Evolutionary conservation across 2,888 invertebrate genomes (phyloP).

Genomic region (Eristalinus sepulchralis): DNA sequence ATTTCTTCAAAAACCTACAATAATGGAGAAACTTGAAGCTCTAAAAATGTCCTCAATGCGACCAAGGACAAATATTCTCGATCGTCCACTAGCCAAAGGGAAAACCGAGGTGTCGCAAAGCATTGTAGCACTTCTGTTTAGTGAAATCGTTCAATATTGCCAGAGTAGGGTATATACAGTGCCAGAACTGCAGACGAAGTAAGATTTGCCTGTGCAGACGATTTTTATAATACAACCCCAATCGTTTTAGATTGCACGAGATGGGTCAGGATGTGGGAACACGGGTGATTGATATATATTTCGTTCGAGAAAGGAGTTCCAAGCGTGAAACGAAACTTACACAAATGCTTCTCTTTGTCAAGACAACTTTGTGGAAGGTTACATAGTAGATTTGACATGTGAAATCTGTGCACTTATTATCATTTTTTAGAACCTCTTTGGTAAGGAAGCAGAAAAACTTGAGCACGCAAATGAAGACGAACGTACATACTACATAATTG

Average conservation of each 20-base stretch:
- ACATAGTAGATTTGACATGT: not conserved
- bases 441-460: slow-evolving; percentile 98
- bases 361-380: slow-evolving; percentile 98
- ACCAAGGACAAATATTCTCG: slow-evolving; percentile 85
- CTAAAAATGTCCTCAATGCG: slow-evolving; percentile 79
- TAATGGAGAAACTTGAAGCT: slow-evolving; percentile 79
- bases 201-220: slow-evolving; percentile 75
- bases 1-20: not conserved
- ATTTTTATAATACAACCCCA: not conserved
- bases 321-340: slow-evolving; percentile 97
- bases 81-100: slow-evolving; percentile 95
- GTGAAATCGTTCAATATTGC: slow-evolving; percentile 98
- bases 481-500: slow-evolving; percentile 98
- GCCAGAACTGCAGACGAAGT: slow-evolving; percentile 97
- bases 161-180: slow-evolving; percentile 97
- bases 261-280: slow-evolving; percentile 97
- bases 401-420: not conserved
- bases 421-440: slow-evolving; percentile 91
- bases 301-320: slow-evolving; percentile 95
- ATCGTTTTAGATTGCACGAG: slow-evolving; percentile 87
- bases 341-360: slow-evolving; percentile 96
- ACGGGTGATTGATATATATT: slow-evolving; percentile 95
- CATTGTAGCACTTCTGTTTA: slow-evolving; percentile 96
- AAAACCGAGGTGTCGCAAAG: slow-evolving; percentile 95
- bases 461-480: slow-evolving; percentile 99